Evolutionary conservation across 2,113 vertebrate species (phyloP), one percentile per base, ranked within the genome.

Genomic region (Nesogale talazaci): DNA sequence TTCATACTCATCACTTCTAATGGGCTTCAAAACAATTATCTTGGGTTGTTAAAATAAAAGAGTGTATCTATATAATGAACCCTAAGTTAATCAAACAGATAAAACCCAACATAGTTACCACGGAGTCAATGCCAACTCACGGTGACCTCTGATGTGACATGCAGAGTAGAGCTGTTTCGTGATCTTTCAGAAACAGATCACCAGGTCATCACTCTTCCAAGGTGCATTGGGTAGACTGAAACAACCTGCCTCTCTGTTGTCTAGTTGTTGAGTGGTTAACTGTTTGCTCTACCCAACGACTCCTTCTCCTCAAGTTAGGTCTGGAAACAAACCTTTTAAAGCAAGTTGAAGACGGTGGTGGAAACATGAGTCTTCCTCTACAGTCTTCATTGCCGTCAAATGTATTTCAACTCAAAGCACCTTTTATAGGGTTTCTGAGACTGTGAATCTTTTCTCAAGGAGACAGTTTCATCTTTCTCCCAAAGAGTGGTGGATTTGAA

Each of bases 401-500:
- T 57, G 8, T 11, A 16, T 93, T 93, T 59, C 27, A 31, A 89
- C 20, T 95, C 69, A n/a, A n/a, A n/a, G n/a, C n/a, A n/a, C n/a
- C n/a, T n/a, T 57, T 8, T 57, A 59, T 59, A 59, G 57, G 57
- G 57, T 59, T 59, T 59, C 57, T 59, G 12, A 59, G 19, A 59
- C 42, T 46, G 42, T 46, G 10, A 5, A 46, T 46, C 42, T 46
- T 6, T 46, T 6, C 42, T 46, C 5, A 10, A 5, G 10, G 5
- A 46, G 42, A 46, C 10, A 10, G 42, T 10, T 46, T 46, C 42
- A 46, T 46, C 42, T 46, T 46, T 46, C 42, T 46, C 10, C 42
- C 42, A 59, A 59, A 3, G 57, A 59, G 15, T 59, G 57, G 57
- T 59, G 57, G 57, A 15, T 20, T 59, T 59, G 57, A 59, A 59